These are phyloP conservation scores for Arvicanthis niloticus DNA, from an alignment of 2,113 vertebrate genomes.

Conservation along the genomic window DNA sequence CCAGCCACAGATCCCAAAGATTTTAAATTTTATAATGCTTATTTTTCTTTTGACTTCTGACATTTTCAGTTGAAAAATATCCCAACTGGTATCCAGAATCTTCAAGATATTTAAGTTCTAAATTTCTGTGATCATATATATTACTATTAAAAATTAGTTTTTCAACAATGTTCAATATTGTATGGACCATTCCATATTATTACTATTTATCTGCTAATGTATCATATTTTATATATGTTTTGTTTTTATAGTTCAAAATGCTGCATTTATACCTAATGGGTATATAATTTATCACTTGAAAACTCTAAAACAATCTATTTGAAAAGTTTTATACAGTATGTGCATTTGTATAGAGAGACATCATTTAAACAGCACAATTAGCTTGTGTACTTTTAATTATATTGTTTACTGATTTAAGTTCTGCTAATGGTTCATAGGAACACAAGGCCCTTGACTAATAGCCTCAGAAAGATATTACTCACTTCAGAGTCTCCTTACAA, in stretches of 20 bases:
- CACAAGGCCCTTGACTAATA: background rate
- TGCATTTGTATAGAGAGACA: background rate
- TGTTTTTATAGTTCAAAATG: slow-evolving; percentile 5
- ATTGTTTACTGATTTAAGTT: background rate
- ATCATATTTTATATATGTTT: background rate
- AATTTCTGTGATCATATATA: slow-evolving; percentile 9
- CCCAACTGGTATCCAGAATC: background rate
- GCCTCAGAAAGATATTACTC: background rate
- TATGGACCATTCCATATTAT: background rate
- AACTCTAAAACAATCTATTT: background rate
- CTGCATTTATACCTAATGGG: background rate
- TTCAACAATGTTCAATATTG: background rate
- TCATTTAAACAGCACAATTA: background rate
- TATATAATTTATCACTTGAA: background rate
- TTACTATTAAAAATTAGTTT: background rate
- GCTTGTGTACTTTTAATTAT: background rate
- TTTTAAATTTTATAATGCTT: slow-evolving; percentile 1
- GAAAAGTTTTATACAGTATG: background rate
- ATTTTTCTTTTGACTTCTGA: background rate
- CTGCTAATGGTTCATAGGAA: background rate
- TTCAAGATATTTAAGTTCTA: background rate
- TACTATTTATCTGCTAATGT: background rate
- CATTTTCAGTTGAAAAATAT: background rate
- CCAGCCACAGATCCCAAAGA: background rate
- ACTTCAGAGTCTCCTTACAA: background rate